These are phyloP conservation scores for Penaeus indicus DNA, from an alignment of 1,140 invertebrate species.

Conservation along the genomic window DNA sequence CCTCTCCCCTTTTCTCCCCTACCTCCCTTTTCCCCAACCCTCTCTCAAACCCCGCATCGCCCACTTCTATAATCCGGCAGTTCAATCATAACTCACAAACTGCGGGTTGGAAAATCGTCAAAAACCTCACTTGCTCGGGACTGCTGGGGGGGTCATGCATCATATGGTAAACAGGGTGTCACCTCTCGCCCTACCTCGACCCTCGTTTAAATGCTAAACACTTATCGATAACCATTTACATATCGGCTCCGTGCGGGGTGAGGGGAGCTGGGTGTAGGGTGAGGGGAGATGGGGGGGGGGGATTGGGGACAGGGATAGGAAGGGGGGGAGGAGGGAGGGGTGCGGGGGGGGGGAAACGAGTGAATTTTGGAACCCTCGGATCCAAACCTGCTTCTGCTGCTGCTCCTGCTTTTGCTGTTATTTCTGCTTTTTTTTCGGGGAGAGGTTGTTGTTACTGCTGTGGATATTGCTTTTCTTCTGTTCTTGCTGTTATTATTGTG, in stretches of 20 bases:
- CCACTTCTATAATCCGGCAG: neutral
- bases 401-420: neutral
- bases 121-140: conserved; percentile 40
- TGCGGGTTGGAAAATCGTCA: conserved; percentile 33
- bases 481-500: too few relatives aligned
- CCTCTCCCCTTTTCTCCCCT: too few relatives aligned
- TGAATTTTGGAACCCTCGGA: conserved; percentile 41
- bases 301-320: conserved; percentile 55
- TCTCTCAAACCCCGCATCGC: too few relatives aligned
- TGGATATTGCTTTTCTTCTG: too few relatives aligned
- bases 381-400: neutral
- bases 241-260: conserved; percentile 65
- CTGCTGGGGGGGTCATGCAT: conserved; percentile 55
- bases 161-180: conserved; percentile 63
- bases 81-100: neutral
- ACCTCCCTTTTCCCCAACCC: too few relatives aligned
- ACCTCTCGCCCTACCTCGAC: conserved; percentile 60
- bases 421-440: neutral
- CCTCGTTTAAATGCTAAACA: conserved; percentile 65
- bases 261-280: conserved; percentile 68
- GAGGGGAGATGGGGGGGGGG: neutral
- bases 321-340: conserved; percentile 53
- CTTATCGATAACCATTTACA: conserved; percentile 67
- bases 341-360: conserved; percentile 53
- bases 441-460: too few relatives aligned